Base-by-base conservation (phyloP, 2,888 invertebrate species). In the Lysandra bellargus region DNA sequence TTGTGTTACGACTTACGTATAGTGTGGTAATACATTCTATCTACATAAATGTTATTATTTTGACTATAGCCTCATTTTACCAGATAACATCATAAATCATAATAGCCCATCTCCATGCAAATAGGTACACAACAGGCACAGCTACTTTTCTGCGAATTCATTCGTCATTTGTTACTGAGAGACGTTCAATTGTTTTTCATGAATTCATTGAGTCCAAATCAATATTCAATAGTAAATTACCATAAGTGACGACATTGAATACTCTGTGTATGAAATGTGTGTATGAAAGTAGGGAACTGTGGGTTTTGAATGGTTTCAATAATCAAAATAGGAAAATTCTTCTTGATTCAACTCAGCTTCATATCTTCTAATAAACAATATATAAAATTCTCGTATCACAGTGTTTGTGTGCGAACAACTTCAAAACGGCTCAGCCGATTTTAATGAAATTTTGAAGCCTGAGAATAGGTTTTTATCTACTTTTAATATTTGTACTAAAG, bases 1-100 rank as follows among this genome's bases (percentile, higher is more conserved):
- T 5, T 61, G 60, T 61, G 14, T 61, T 61, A 61, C n/a, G 60
- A 23, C 23, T 23, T 23, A 23, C 23, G 23, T 23, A 23, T 23
- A 23, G 23, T 23, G 23, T 23, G 23, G 23, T 23, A 23, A 23
- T 23, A 23, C 23, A 23, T 60, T 60, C 12, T 60, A n/a, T n/a
- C n/a, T n/a, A 61, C 60, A n/a, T n/a, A 23, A 60, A 60, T 60
- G n/a, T 60, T 60, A 60, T 60, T 60, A 60, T 60, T 60, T 60
- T 1, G 60, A 12, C 49, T 1, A 49, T 49, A 49, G 14, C 6
- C 23, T 40, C 75, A 23, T 53, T 44, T 49, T 44, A 49, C 6
- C 7, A 79, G 80, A 78, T 82, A 80, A 81, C 81, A 82, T 82
- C 81, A 81, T 79, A 78, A 57, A 82, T 82, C 81, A 81, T 79